Percentiles rank a stretch among this genome's conserved stretches.
Conservation (phyloP, 2,888 invertebrate species). For the Leucophora obtusa region DNA sequence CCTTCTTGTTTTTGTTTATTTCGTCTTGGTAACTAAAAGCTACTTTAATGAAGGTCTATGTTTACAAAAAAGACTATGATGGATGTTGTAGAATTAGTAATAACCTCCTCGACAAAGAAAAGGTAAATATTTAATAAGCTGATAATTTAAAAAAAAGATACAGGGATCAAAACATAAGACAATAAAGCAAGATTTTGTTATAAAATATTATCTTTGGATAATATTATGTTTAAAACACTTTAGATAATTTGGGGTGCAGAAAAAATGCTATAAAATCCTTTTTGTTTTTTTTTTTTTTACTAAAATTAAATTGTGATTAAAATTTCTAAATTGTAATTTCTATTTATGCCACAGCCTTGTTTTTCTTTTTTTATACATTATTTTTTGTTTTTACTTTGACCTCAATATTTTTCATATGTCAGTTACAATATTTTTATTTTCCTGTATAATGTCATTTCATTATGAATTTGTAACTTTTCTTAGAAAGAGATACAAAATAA, state of each 20-base stretch:
- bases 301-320: too few relatives aligned
- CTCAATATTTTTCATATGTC: not conserved
- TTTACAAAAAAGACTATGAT: not conserved
- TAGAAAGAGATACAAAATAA: not conserved
- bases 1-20: not conserved
- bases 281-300: too few relatives aligned
- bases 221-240: not conserved
- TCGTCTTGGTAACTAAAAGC: not conserved
- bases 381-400: too few relatives aligned
- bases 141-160: not conserved
- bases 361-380: not conserved
- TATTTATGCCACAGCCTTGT: not conserved
- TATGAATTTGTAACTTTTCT: not conserved
- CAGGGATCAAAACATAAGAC: not conserved
- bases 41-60: not conserved
- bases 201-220: not conserved
- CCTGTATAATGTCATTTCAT: not conserved
- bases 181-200: not conserved
- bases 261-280: not conserved
- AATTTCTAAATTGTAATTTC: too few relatives aligned
- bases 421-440: not conserved
- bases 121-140: not conserved
- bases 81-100: not conserved
- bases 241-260: not conserved
- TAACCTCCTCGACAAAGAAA: not conserved